These are phyloP conservation scores for Pachypanchax playfairii DNA, from an alignment of 2,113 vertebrate species.

Conservation along the genomic window DNA sequence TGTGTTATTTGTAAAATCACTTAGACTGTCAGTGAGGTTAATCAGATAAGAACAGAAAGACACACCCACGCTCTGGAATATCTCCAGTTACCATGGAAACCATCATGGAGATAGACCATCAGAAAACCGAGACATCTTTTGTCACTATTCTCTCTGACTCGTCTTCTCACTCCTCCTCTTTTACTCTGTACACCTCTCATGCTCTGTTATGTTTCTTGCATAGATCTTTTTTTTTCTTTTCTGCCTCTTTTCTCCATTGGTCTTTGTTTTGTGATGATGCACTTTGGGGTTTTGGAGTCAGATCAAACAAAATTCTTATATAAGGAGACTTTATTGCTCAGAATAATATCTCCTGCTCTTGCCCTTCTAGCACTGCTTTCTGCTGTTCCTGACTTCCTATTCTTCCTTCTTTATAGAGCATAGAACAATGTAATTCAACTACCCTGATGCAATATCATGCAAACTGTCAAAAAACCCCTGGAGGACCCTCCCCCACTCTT, in stretches of 20 bases:
- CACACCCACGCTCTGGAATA: constrained; percentile 68
- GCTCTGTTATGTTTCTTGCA: constrained; percentile 13
- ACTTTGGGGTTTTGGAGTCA: constrained; percentile 13
- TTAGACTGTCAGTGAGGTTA: constrained; percentile 60
- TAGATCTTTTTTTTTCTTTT: constrained; percentile 2
- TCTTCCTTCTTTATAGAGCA: constrained; percentile 27
- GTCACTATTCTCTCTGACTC: constrained; percentile 53
- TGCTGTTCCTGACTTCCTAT: constrained; percentile 32
- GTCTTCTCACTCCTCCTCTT: constrained; percentile 25
- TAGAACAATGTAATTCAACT: constrained; percentile 55
- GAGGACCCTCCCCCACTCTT: constrained; percentile 44
- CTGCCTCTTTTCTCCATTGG: background rate
- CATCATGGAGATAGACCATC: constrained; percentile 53
- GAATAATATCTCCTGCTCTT: constrained; percentile 3
- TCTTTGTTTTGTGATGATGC: constrained; percentile 11
- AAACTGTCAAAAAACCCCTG: constrained; percentile 64
- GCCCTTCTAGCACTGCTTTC: background rate
- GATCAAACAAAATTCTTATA: constrained; percentile 29
- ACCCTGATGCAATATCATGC: constrained; percentile 71
- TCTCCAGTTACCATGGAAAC: constrained; percentile 78
- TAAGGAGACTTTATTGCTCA: constrained; percentile 34
- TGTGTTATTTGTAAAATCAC: constrained; percentile 48
- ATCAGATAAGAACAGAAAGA: constrained; percentile 69
- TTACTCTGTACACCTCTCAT: constrained; percentile 13
- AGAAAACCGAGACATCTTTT: constrained; percentile 69